Percentiles rank a stretch among this genome's conserved stretches.
Evolutionary conservation across 2,797 vertebrate genomes (phyloP).

Genomic region (Syngnathus rostellatus): DNA sequence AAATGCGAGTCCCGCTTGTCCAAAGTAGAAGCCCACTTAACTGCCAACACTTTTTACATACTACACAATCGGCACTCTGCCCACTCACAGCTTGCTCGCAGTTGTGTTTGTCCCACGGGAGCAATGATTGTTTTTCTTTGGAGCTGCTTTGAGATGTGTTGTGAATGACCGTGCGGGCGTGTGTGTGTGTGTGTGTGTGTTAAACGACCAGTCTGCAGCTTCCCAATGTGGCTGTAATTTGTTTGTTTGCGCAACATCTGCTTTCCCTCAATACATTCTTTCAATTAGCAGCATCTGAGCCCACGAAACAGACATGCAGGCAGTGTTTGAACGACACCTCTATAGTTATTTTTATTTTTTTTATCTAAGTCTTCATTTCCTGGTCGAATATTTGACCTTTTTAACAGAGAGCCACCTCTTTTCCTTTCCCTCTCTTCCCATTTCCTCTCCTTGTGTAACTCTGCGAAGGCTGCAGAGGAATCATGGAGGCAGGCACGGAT

Average conservation of each 20-base stretch:
- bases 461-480: constrained; percentile 59
- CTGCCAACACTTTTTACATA: constrained; percentile 19
- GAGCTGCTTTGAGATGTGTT: constrained; percentile 61
- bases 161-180: neutral
- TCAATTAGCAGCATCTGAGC: constrained; percentile 73
- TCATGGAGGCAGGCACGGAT: constrained; percentile 67
- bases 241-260: constrained; percentile 75
- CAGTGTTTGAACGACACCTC: constrained; percentile 17
- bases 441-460: constrained; percentile 32
- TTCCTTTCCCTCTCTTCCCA: constrained; percentile 7
- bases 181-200: constrained; percentile 16
- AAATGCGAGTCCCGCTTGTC: constrained; percentile 37
- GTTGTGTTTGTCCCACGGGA: constrained; percentile 41
- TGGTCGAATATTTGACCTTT: constrained; percentile 13
- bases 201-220: constrained; percentile 54
- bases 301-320: constrained; percentile 23
- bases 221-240: constrained; percentile 73
- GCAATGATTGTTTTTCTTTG: constrained; percentile 56
- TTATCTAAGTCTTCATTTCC: constrained; percentile 12
- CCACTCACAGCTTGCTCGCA: constrained; percentile 13
- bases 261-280: constrained; percentile 67
- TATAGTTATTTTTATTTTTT: constrained; percentile 8
- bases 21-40: constrained; percentile 42
- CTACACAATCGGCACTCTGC: constrained; percentile 24
- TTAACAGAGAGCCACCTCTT: constrained; percentile 13